Evolutionary conservation across 2,888 invertebrate genomes (phyloP).

Genomic region (Pedicia rivosa): DNA sequence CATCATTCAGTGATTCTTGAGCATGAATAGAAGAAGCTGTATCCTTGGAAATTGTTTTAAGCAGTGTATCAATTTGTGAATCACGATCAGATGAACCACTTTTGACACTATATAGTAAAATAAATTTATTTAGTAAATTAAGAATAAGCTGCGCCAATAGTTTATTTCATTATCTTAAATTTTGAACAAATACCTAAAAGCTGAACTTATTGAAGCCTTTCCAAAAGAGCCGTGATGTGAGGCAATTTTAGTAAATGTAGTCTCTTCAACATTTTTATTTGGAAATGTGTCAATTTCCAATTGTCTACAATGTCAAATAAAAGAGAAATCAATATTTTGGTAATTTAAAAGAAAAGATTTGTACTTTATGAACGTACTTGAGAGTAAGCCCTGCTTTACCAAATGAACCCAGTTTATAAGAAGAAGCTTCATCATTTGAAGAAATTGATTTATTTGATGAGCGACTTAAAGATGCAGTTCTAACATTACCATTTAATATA

Average conservation of each 20-base stretch:
- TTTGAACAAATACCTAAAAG: constrained; percentile 21
- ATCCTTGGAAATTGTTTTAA: constrained; percentile 61
- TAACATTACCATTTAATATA: constrained; percentile 9
- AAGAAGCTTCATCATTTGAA: constrained; percentile 28
- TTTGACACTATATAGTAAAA: constrained; percentile 25
- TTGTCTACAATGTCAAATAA: constrained; percentile 11
- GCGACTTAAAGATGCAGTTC: constrained; percentile 22
- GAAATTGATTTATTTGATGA: constrained; percentile 31
- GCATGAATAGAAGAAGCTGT: constrained; percentile 38
- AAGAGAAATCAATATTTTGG: not conserved
- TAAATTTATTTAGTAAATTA: too few species aligned
- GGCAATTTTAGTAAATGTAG: constrained; percentile 23
- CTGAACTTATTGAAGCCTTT: constrained; percentile 31
- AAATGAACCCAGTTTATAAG: constrained; percentile 28
- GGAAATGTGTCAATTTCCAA: constrained; percentile 19
- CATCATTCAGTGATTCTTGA: constrained; percentile 40
- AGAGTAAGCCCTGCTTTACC: constrained; percentile 33
- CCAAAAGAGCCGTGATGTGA: constrained; percentile 31
- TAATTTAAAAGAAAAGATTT: not conserved
- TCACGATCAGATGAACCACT: constrained; percentile 38
- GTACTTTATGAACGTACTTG: constrained; percentile 17
- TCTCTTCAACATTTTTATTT: constrained; percentile 32
- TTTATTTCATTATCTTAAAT: not conserved
- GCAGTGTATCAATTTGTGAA: constrained; percentile 51
- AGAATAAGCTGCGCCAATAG: too few species aligned